These are phyloP conservation scores for Neoniphon sammara DNA, from an alignment of 2,797 vertebrate genomes.

Conservation along the genomic window DNA sequence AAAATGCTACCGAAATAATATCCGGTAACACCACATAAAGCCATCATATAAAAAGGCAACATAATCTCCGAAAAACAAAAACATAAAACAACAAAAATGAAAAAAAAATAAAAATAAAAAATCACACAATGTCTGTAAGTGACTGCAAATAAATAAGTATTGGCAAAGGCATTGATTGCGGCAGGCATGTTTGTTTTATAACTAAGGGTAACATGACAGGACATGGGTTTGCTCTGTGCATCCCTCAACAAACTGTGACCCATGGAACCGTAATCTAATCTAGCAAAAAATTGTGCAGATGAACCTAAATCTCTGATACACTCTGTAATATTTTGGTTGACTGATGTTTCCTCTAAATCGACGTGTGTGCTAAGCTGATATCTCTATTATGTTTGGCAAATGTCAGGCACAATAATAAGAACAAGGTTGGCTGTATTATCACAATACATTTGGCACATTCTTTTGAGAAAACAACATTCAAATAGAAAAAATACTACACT, in stretches of 20 bases:
- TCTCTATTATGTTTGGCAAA: constrained; percentile 75
- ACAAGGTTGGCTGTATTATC: constrained; percentile 78
- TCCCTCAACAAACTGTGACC: constrained; percentile 40
- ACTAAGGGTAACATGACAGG: constrained; percentile 65
- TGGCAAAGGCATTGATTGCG: constrained; percentile 73
- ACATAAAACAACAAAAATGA: no score
- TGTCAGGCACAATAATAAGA: constrained; percentile 80
- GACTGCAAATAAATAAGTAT: constrained; percentile 75
- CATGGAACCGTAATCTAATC: constrained; percentile 56
- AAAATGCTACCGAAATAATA: constrained; percentile 57
- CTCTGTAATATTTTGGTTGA: constrained; percentile 40
- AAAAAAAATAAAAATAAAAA: constrained; percentile 13
- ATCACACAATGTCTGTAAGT: constrained; percentile 73
- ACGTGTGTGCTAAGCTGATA: constrained; percentile 70
- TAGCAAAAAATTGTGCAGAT: constrained; percentile 61
- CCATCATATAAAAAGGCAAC: constrained; percentile 64
- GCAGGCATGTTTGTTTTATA: constrained; percentile 69
- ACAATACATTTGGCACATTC: constrained; percentile 86
- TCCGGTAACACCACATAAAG: constrained; percentile 66
- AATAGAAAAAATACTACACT: constrained; percentile 74
- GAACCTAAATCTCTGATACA: constrained; percentile 59
- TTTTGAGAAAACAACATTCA: constrained; percentile 80
- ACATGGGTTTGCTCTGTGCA: constrained; percentile 63
- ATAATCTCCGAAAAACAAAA: neutral
- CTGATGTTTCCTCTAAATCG: constrained; percentile 57